Percentiles rank a stretch among this genome's conserved stretches.
These are phyloP conservation scores for Gymnocephalus cernua DNA, from an alignment of 2,113 vertebrate genomes.

Conservation along the genomic window DNA sequence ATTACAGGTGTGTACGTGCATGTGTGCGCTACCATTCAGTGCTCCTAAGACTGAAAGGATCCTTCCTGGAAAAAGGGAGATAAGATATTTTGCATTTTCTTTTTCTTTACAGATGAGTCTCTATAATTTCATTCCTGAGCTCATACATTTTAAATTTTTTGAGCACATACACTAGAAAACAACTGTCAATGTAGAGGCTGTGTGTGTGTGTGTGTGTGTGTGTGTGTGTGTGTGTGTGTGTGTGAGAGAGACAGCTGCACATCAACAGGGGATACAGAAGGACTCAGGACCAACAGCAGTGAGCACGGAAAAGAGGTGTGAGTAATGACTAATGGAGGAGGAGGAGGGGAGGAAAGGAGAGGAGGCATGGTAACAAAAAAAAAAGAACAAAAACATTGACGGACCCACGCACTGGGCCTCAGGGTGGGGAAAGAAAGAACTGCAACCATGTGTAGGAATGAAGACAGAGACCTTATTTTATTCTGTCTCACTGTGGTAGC, in stretches of 20 bases:
- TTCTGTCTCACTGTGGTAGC: neutral
- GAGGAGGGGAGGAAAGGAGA: constrained; percentile 24
- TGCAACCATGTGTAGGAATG: constrained; percentile 54
- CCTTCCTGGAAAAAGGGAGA: constrained; percentile 17
- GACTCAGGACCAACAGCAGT: constrained; percentile 44
- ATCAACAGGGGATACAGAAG: constrained; percentile 32
- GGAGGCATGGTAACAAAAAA: constrained; percentile 44
- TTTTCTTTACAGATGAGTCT: constrained; percentile 25
- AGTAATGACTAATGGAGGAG: constrained; percentile 62
- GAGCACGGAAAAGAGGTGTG: constrained; percentile 51
- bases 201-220: constrained; percentile 18
- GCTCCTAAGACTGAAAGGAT: constrained; percentile 35
- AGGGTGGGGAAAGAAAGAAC: constrained; percentile 57
- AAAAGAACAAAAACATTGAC: constrained; percentile 67
- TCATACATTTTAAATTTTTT: constrained; percentile 65
- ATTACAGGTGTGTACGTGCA: constrained; percentile 32
- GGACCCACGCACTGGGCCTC: constrained; percentile 71
- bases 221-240: constrained; percentile 8
- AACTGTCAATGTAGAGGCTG: constrained; percentile 12
- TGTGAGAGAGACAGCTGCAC: constrained; percentile 25
- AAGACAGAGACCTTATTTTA: constrained; percentile 11
- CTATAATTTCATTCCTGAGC: constrained; percentile 41
- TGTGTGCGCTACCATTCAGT: neutral
- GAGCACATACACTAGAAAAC: neutral
- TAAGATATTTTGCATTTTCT: constrained; percentile 24